Percentiles rank a stretch among this genome's conserved stretches.
Evolutionary conservation across 2,888 invertebrate genomes (phyloP).

Genomic region (Agrilus mali): DNA sequence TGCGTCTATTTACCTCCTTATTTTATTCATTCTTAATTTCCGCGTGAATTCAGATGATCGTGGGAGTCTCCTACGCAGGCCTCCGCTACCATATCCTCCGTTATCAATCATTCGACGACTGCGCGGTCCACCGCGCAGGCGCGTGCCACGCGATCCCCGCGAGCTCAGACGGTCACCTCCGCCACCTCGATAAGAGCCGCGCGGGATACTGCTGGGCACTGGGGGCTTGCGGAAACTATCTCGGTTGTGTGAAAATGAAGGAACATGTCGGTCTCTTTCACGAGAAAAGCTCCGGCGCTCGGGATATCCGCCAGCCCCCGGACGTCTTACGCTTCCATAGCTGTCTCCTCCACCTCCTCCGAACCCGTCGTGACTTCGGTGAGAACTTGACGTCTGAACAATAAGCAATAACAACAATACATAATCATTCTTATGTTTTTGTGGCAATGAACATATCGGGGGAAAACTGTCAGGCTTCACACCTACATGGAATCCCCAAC

Average conservation of each 20-base stretch:
- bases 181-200: slow-evolving; percentile 28
- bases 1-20: slow-evolving; percentile 33
- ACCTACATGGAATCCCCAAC: slow-evolving; percentile 16
- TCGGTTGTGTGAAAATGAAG: slow-evolving; percentile 22
- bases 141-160: slow-evolving; percentile 35
- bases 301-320: slow-evolving; percentile 41
- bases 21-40: slow-evolving; percentile 32
- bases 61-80: slow-evolving; percentile 38
- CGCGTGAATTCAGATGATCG: slow-evolving; percentile 29
- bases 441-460: slow-evolving; percentile 3
- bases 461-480: slow-evolving; percentile 21
- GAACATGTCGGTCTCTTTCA: slow-evolving; percentile 26
- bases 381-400: slow-evolving; percentile 33
- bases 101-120: slow-evolving; percentile 43
- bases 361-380: slow-evolving; percentile 21
- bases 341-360: slow-evolving; percentile 43
- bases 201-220: slow-evolving; percentile 20
- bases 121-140: slow-evolving; percentile 40
- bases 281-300: slow-evolving; percentile 41
- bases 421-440: slow-evolving; percentile 6
- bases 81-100: slow-evolving; percentile 32
- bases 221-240: slow-evolving; percentile 32
- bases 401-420: slow-evolving; percentile 9
- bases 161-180: slow-evolving; percentile 24
- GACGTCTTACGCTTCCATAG: slow-evolving; percentile 34